Evolutionary conservation across 2,113 vertebrate species (phyloP).

Genomic region (Chionomys nivalis): DNA sequence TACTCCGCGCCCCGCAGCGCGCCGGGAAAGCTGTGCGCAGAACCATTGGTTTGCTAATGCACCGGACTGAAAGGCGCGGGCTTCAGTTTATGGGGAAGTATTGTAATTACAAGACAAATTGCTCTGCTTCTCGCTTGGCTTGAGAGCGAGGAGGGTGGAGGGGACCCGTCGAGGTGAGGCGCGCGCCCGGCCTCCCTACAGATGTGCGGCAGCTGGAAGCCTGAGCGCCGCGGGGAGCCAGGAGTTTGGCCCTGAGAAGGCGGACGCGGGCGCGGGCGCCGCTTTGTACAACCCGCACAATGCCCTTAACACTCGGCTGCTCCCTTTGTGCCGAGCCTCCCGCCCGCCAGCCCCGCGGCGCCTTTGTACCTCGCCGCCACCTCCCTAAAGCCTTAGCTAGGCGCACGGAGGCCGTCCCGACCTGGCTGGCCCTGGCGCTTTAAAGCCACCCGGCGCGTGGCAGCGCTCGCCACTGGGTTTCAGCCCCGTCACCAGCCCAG

Average conservation of each 20-base stretch:
- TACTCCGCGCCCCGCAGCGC: background rate
- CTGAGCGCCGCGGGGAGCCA: slow-evolving; percentile 69
- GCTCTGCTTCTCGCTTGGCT: slow-evolving; percentile 36
- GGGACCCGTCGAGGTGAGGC: background rate
- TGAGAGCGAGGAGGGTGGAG: background rate
- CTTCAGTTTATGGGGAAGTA: slow-evolving; percentile 72
- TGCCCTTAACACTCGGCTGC: slow-evolving; percentile 66
- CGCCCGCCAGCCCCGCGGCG: slow-evolving; percentile 50
- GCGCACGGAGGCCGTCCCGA: background rate
- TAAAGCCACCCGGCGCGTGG: slow-evolving; percentile 73
- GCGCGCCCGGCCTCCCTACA: slow-evolving; percentile 57
- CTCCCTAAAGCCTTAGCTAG: background rate
- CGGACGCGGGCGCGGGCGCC: slow-evolving; percentile 49
- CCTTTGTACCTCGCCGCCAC: slow-evolving; percentile 60
- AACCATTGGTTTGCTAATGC: slow-evolving; percentile 70
- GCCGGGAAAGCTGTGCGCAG: background rate
- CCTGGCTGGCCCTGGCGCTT: background rate
- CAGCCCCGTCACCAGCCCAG: background rate
- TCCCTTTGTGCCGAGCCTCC: slow-evolving; percentile 67
- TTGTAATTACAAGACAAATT: slow-evolving; percentile 83
- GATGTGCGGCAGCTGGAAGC: slow-evolving; percentile 77
- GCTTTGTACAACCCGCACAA: slow-evolving; percentile 66
- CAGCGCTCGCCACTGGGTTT: background rate
- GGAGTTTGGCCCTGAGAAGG: slow-evolving; percentile 64
- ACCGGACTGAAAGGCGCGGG: slow-evolving; percentile 33